phyloP scores from a whole-genome alignment of 2,113 vertebrate genomes.

The Dendrocopos noguchii region DNA sequence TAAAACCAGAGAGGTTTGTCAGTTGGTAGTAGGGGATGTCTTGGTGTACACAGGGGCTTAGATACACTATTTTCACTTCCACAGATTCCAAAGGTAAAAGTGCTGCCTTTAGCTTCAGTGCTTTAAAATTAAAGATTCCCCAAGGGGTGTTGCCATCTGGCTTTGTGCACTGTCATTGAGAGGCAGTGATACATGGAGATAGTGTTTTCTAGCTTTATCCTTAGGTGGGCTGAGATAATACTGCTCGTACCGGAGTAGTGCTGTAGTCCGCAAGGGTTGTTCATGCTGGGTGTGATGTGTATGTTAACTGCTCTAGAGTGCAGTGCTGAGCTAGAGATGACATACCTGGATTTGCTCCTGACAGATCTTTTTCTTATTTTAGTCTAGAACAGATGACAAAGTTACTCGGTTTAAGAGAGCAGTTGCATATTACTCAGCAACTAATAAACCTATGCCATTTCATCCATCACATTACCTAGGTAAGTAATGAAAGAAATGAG shows the following conservation, averaged over 20 bases:
- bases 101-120: neutral
- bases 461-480: conserved; percentile 84
- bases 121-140: neutral
- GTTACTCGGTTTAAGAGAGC: conserved; percentile 94
- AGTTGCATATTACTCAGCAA: conserved; percentile 92
- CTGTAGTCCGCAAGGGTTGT: neutral
- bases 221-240: rapidly evolving
- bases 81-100: neutral
- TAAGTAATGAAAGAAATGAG: conserved; percentile 65
- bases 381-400: conserved; percentile 96
- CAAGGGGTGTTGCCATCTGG: neutral
- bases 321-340: neutral
- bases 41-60: neutral
- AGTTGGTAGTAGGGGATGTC: neutral
- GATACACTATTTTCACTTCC: neutral
- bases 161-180: neutral
- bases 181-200: neutral
- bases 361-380: conserved; percentile 49
- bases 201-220: neutral
- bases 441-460: conserved; percentile 86
- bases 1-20: neutral
- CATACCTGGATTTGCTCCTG: conserved; percentile 26
- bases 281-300: neutral
- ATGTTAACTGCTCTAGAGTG: neutral
- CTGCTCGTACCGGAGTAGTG: neutral